Percentiles rank a stretch among this genome's conserved stretches.
Conservation (phyloP, 2,797 vertebrate species). For the Anguilla megastoma region DNA sequence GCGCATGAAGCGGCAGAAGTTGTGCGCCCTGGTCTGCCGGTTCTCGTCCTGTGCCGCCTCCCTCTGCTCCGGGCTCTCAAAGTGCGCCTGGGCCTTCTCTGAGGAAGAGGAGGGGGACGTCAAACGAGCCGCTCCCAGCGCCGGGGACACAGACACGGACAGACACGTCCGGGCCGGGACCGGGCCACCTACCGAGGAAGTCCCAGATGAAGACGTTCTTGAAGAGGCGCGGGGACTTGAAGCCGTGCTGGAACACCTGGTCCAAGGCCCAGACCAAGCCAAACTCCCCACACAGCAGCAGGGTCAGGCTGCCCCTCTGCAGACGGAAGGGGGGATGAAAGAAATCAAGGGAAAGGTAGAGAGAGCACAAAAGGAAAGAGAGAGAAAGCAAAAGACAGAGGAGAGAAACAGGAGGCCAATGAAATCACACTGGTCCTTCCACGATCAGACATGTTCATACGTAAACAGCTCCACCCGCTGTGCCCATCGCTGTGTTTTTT, state of each 20-base stretch:
- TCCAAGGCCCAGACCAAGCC: conserved; percentile 96
- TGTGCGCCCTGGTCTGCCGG: conserved; percentile 88
- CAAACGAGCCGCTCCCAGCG: neutral
- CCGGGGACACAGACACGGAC: neutral
- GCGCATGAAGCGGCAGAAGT: conserved; percentile 93
- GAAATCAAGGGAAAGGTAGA: conserved; percentile 17
- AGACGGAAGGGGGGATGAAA: neutral
- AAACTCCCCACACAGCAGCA: conserved; percentile 93
- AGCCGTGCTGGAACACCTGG: conserved; percentile 97
- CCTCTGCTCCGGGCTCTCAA: conserved; percentile 88
- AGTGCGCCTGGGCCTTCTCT: conserved; percentile 98
- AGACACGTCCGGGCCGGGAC: neutral
- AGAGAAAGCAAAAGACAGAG: conserved; percentile 39
- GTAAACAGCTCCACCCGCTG: neutral
- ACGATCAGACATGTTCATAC: neutral
- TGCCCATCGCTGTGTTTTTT: neutral
- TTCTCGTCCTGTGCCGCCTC: conserved; percentile 88
- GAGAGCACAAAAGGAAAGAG: neutral
- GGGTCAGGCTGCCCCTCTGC: conserved; percentile 94
- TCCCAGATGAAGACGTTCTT: conserved; percentile 99
- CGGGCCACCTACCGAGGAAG: conserved; percentile 84
- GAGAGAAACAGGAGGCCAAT: conserved; percentile 36
- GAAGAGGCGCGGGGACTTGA: conserved; percentile 97
- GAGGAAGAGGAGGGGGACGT: conserved; percentile 38
- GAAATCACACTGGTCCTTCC: neutral